Conservation (phyloP, 2,888 invertebrate genomes). For the Noctuana brunneofusca region DNA sequence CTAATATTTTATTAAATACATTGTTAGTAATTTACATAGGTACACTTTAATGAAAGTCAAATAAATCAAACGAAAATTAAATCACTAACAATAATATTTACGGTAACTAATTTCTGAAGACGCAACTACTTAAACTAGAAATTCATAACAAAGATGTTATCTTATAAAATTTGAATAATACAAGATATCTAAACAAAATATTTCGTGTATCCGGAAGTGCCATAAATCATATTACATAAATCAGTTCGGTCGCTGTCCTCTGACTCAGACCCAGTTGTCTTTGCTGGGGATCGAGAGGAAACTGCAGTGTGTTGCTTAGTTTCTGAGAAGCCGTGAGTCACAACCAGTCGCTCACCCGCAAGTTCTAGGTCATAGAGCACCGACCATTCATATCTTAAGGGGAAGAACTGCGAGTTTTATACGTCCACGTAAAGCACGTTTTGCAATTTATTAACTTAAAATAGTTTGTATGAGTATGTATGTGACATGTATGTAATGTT, state of each 20-base stretch:
- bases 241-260: conserved; percentile 37
- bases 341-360: conserved; percentile 56
- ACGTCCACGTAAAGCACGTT: conserved; percentile 1
- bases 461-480: too few species aligned
- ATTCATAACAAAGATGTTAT: too few species aligned
- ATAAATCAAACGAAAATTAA: too few species aligned
- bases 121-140: too few species aligned
- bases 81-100: neutral
- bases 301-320: conserved; percentile 61
- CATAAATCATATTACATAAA: conserved; percentile 38
- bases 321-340: conserved; percentile 64
- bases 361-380: conserved; percentile 76
- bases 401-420: conserved; percentile 10
- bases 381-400: conserved; percentile 39
- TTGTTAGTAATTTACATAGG: too few species aligned
- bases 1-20: too few species aligned
- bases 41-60: too few species aligned
- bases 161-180: neutral
- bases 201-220: conserved; percentile 7
- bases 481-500: too few species aligned
- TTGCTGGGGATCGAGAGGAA: conserved; percentile 56
- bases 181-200: neutral
- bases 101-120: too few species aligned
- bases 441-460: too few species aligned
- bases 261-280: conserved; percentile 50